These are phyloP conservation scores for Micrastur ruficollis DNA, from an alignment of 2,797 vertebrate genomes.

Conservation along the genomic window DNA sequence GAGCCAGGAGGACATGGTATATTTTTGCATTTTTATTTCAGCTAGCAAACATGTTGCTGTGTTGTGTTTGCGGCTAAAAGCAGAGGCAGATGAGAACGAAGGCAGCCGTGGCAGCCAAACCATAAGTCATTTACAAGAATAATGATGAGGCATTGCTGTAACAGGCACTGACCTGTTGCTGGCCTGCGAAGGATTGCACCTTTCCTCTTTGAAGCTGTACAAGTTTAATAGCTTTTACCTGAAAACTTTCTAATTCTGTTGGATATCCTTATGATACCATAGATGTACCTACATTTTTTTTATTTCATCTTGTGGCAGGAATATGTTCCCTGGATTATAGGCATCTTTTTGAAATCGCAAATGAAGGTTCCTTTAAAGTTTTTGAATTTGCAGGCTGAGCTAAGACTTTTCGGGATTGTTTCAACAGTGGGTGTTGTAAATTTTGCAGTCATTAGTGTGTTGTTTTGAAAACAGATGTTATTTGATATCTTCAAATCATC, in stretches of 20 bases:
- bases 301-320: neutral
- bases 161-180: slow-evolving; percentile 43
- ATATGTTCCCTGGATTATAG: neutral
- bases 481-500: neutral
- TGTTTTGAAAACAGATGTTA: slow-evolving; percentile 13
- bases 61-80: neutral
- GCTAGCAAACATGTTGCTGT: neutral
- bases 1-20: neutral
- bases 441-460: neutral
- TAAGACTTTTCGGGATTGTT: neutral
- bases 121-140: neutral
- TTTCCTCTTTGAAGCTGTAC: neutral
- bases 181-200: neutral
- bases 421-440: neutral
- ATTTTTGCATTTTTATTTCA: neutral
- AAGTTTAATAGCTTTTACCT: neutral
- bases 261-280: neutral
- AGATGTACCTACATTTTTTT: neutral
- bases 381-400: neutral
- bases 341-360: neutral
- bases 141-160: neutral
- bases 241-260: neutral
- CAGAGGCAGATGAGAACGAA: neutral
- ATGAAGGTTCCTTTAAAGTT: neutral
- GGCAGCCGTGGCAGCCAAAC: neutral